Evolutionary conservation across 2,888 invertebrate species (phyloP), one percentile per base, ranked within the genome.

Genomic region (Allophyes oxyacanthae): DNA sequence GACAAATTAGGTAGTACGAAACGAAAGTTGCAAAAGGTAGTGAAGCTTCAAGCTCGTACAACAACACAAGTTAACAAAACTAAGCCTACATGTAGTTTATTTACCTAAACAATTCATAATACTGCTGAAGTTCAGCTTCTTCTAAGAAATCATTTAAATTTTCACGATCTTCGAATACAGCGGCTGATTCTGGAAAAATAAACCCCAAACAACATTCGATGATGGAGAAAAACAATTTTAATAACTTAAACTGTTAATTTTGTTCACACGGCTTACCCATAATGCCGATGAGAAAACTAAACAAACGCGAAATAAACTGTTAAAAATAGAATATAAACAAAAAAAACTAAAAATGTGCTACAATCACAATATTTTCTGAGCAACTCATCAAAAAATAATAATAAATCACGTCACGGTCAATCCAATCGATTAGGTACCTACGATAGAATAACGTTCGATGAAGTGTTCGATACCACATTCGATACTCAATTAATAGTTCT

Each of bases 111-210:
- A 95, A 94, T 85, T 95, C 96, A 84, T 97, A 98, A 94, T 99
- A 99, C 85, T 99, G 99, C 80, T 97, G 97, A 48, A 99, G 95
- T 88, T 99, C 99, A 40, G 99, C 98, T 94, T 99, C 98, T 85
- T 97, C 96, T 71, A 99, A 96, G 91, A 99, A 99, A 89, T 98
- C 98, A 74, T 86, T 87, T 41, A 94, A 79, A 70, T 83, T 88
- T 61, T 89, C 88, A 74, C 84, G 82, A 49, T 87, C 88, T 43
- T 88, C 67, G 8, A 52, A 32, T 20, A 41, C 48, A 48, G 26
- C 38, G 11, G 48, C 33, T 8, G 66, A 45, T 77, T 91, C 92
- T 92, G 84, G 42, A 84, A 85, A 77, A 72, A 46, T 36, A 72
- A 59, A 70, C 48, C 40, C 49, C 43, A 63, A 67, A 63, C n/a